Evolutionary conservation across 2,888 invertebrate genomes (phyloP), one percentile per base, ranked within the genome.

Genomic region (Philopedon plagiatum): DNA sequence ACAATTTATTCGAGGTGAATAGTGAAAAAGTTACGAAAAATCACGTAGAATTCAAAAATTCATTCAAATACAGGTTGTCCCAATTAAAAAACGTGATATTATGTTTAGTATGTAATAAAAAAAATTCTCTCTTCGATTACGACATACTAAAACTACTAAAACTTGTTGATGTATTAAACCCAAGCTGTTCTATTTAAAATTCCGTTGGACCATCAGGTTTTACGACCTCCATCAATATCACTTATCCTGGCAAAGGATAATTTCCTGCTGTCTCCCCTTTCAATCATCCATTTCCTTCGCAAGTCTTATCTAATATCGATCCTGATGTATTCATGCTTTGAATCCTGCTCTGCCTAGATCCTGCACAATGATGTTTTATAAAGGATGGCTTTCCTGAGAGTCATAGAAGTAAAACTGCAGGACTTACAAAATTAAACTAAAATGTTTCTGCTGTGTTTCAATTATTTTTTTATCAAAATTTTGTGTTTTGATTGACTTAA

Each of bases 191-290:
- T 29, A 57, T 39, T 70, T 70, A 44, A 70, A 63, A 70, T 70
- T 70, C 70, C 62, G 63, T 15, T 18, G 57, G 56, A 41, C 63
- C 57, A 58, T 64, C 63, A 64, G 57, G 56, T 70, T 70, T 70
- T 70, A 70, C 70, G 63, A 71, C 66, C 66, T 44, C 57, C 71
- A 71, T 71, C 71, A 71, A 71, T 71, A 71, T 71, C 71, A 71
- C 71, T 71, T 71, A 71, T 66, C 66, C 71, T 23, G 56, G 46
- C 61, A 70, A 70, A 70, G 70, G 63, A 70, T 63, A 70, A 70
- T 70, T 63, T 70, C 70, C 70, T 70, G 63, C 70, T 70, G 69
- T 70, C 69, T 70, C 49, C 57, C 70, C 57, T 63, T 70, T 70
- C 63, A 70, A 70, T 70, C 70, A 70, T 70, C 64, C 56, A 70